These are phyloP conservation scores for Chalcosyrphus nemorum DNA, from an alignment of 2,888 invertebrate genomes.

Conservation along the genomic window DNA sequence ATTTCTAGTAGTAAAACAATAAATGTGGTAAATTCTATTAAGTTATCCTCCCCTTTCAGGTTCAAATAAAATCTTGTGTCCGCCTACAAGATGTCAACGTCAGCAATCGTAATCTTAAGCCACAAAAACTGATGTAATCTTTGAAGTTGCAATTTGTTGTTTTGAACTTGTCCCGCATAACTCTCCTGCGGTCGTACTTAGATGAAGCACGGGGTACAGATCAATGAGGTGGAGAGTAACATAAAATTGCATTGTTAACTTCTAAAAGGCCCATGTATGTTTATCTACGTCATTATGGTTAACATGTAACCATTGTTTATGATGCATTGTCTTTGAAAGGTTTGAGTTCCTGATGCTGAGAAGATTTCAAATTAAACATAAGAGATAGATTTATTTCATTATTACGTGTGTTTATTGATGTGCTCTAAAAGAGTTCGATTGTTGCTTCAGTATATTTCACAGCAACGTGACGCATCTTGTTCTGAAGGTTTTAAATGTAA, in stretches of 20 bases:
- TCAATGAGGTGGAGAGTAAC: constrained; percentile 27
- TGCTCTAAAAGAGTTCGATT: constrained; percentile 18
- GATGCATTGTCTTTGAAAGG: constrained; percentile 55
- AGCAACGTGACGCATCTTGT: constrained; percentile 5
- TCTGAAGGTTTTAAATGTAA: background rate
- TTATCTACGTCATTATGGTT: constrained; percentile 64
- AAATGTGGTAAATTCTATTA: background rate
- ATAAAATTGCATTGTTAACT: constrained; percentile 49
- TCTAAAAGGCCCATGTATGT: constrained; percentile 30
- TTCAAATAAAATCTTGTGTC: constrained; percentile 22
- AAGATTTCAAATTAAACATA: constrained; percentile 43
- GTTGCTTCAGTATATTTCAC: constrained; percentile 20
- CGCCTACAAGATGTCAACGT: constrained; percentile 59
- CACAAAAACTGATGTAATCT: constrained; percentile 54
- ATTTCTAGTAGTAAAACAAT: background rate
- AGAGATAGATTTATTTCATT: constrained; percentile 49
- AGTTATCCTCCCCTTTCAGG: constrained; percentile 47
- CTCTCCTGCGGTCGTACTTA: constrained; percentile 23
- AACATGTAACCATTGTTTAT: constrained; percentile 64
- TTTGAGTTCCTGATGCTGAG: constrained; percentile 29
- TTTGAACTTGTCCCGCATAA: constrained; percentile 66
- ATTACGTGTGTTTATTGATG: constrained; percentile 50
- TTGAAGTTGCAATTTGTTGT: constrained; percentile 47
- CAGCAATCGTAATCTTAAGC: constrained; percentile 18
- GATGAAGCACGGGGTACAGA: background rate